Evolutionary conservation across 2,113 vertebrate genomes (phyloP).

Genomic region (Oceanodroma tethys): DNA sequence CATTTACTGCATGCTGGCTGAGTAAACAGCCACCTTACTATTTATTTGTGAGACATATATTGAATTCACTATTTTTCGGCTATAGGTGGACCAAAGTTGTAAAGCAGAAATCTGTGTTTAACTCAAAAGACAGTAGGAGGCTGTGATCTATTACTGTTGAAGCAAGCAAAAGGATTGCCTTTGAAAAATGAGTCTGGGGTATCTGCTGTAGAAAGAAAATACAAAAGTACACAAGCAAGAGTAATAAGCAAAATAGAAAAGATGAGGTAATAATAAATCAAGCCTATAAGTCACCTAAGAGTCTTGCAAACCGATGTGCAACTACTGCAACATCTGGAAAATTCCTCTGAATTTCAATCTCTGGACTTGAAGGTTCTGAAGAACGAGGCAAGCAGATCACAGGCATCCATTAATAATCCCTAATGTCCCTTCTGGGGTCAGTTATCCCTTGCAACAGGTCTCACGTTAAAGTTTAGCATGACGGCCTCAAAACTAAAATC

Average conservation of each 20-base stretch:
- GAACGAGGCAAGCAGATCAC: not conserved
- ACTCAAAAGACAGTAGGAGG: not conserved
- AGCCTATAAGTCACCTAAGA: not conserved
- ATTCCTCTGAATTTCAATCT: not conserved
- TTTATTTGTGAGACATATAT: not conserved
- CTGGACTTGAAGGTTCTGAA: not conserved
- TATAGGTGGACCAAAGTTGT: not conserved
- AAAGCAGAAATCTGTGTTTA: not conserved
- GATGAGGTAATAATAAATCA: not conserved
- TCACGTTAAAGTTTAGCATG: not conserved
- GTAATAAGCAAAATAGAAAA: not conserved
- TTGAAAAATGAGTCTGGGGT: not conserved
- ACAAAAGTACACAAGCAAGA: not conserved
- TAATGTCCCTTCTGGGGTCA: not conserved
- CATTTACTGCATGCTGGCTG: not conserved
- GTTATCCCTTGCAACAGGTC: not conserved
- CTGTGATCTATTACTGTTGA: not conserved
- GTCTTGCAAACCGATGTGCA: not conserved
- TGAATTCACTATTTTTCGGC: not conserved
- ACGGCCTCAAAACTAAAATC: not conserved
- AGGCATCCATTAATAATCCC: not conserved
- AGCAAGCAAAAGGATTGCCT: not conserved
- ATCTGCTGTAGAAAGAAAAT: not conserved
- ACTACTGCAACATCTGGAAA: slow-evolving; percentile 2
- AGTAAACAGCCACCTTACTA: not conserved